These are phyloP conservation scores for Pteruthius melanotis DNA, from an alignment of 2,113 vertebrate genomes.

Conservation along the genomic window DNA sequence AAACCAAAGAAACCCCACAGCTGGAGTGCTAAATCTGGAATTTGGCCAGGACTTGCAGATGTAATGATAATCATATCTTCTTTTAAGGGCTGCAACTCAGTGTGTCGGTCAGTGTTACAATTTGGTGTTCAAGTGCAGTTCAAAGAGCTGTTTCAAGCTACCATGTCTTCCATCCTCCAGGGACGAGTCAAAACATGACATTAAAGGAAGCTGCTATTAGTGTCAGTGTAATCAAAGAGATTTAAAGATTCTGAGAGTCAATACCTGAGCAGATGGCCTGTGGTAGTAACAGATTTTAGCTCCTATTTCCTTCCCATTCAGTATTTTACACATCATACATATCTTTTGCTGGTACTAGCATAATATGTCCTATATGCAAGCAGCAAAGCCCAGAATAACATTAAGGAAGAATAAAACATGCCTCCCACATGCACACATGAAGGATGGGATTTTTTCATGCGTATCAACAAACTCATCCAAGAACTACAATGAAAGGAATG, in stretches of 20 bases:
- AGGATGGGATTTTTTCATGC: background rate
- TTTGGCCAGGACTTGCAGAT: background rate
- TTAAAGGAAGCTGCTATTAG: background rate
- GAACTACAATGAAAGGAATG: constrained; percentile 44
- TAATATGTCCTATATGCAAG: background rate
- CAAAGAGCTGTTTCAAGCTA: background rate
- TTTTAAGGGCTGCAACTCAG: background rate
- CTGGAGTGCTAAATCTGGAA: background rate
- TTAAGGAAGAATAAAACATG: background rate
- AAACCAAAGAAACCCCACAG: background rate
- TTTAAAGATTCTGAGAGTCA: background rate
- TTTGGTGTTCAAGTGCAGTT: background rate
- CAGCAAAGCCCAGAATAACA: background rate
- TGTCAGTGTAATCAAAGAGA: background rate
- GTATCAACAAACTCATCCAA: background rate
- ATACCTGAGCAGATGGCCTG: background rate
- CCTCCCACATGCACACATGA: background rate
- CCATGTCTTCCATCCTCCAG: background rate
- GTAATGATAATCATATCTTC: background rate
- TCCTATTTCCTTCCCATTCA: background rate
- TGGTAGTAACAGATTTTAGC: background rate
- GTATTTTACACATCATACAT: background rate
- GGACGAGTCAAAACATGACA: background rate
- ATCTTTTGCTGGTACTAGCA: background rate
- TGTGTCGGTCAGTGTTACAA: background rate